These are phyloP conservation scores for Gymnogyps californianus DNA, from an alignment of 2,113 vertebrate species.

Conservation along the genomic window DNA sequence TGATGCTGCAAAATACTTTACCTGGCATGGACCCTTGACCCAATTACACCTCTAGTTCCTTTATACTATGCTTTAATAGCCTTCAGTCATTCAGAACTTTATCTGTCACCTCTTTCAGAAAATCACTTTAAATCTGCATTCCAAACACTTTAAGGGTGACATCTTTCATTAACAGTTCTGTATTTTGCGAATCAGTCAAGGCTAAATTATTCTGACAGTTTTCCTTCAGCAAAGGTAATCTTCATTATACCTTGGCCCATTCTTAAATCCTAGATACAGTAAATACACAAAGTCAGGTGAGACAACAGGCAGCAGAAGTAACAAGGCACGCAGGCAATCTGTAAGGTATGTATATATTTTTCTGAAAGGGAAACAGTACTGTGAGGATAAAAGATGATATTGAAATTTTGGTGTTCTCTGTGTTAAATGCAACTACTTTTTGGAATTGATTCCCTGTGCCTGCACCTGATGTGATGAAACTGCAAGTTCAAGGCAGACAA, in stretches of 20 bases:
- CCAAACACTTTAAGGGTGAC: background rate
- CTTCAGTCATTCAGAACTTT: background rate
- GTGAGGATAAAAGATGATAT: background rate
- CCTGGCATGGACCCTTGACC: background rate
- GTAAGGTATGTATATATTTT: background rate
- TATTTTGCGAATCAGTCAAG: background rate
- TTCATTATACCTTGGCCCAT: background rate
- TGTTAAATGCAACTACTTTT: background rate
- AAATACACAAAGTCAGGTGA: background rate
- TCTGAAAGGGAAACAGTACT: background rate
- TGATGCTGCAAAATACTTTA: background rate
- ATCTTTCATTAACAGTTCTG: background rate
- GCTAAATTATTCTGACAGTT: background rate
- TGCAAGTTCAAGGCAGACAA: background rate
- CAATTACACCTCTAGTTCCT: background rate
- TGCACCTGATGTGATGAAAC: background rate
- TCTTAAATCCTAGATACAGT: background rate
- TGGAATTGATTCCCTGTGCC: background rate
- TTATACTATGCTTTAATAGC: background rate
- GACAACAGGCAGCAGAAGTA: background rate
- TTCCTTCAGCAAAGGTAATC: background rate
- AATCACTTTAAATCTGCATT: background rate
- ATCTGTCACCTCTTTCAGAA: background rate
- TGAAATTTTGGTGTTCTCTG: background rate
- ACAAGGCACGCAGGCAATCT: background rate